A percentile compares a stretch with the other conserved stretches of the same genome.
phyloP scores from a whole-genome alignment of 2,113 vertebrate genomes.

The Passer montanus region DNA sequence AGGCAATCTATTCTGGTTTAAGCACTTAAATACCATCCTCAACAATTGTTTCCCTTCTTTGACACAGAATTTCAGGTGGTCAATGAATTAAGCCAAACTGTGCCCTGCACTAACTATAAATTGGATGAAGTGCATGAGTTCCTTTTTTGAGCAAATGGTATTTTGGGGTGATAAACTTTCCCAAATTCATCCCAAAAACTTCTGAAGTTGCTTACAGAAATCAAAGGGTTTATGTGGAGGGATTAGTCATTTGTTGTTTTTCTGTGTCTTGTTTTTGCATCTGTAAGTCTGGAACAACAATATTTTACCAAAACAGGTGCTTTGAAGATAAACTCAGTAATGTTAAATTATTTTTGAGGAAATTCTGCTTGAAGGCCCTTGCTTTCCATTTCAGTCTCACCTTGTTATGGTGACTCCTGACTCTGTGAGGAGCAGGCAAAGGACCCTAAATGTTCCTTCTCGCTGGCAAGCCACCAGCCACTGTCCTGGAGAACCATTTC shows the following conservation, averaged over 20 bases:
- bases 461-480: neutral
- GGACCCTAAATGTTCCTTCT: neutral
- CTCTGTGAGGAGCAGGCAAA: neutral
- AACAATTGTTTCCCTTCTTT: neutral
- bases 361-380: neutral
- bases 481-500: neutral
- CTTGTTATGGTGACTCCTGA: neutral
- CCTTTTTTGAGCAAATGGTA: neutral
- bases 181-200: neutral
- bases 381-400: neutral
- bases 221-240: neutral
- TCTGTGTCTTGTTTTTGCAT: neutral
- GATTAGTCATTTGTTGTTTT: neutral
- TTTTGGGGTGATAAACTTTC: neutral
- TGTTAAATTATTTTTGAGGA: neutral
- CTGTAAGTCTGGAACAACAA: neutral
- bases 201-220: neutral
- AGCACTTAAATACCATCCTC: neutral
- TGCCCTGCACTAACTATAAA: neutral
- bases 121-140: neutral
- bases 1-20: neutral
- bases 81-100: neutral
- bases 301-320: fast-evolving
- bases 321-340: neutral
- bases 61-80: neutral